These are phyloP conservation scores for Anguilla rostrata DNA, from an alignment of 2,113 vertebrate species.

Conservation along the genomic window DNA sequence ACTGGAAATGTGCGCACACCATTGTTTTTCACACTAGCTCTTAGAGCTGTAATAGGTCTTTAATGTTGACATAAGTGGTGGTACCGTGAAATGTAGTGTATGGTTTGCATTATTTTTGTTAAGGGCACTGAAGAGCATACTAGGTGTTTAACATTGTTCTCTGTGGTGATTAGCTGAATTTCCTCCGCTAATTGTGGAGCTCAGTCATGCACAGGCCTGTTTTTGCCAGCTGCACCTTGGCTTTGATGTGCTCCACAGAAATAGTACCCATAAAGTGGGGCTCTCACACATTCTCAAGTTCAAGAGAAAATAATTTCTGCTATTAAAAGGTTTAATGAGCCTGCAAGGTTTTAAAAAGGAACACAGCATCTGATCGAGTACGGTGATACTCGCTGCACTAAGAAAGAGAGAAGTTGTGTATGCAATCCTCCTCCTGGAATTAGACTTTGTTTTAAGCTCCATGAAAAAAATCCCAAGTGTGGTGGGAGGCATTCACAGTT, in stretches of 20 bases:
- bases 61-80: background rate
- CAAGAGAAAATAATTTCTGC: background rate
- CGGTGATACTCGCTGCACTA: background rate
- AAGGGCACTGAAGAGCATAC: background rate
- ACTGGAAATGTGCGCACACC: no score
- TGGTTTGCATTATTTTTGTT: background rate
- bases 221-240: background rate
- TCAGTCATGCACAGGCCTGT: slow-evolving; percentile 10
- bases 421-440: background rate
- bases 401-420: background rate
- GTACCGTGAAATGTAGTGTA: background rate
- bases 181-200: background rate
- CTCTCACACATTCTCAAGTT: background rate
- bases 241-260: background rate
- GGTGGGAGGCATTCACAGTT: no score
- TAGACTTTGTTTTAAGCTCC: background rate
- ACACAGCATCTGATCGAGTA: background rate
- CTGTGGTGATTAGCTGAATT: background rate
- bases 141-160: slow-evolving; percentile 7
- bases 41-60: background rate
- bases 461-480: no score
- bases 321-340: slow-evolving; percentile 9
- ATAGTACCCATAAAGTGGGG: background rate
- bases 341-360: background rate
- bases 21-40: no score